Evolutionary conservation across 2,797 vertebrate species (phyloP).

Genomic region (Diglossa cyanea): DNA sequence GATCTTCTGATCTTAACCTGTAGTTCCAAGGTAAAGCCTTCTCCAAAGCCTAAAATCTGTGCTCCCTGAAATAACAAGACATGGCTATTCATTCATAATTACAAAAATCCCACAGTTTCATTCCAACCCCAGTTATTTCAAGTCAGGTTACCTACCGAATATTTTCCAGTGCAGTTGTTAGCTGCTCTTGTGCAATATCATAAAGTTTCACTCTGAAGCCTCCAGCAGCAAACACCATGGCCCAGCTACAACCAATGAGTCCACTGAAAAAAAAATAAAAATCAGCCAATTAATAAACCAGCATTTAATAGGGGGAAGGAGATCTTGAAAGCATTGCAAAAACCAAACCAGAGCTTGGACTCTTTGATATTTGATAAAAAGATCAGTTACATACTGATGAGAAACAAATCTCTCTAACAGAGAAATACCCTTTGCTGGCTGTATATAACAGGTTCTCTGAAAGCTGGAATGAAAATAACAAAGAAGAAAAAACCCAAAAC

Average conservation of each 20-base stretch:
- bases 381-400: not conserved
- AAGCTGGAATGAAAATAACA: not conserved
- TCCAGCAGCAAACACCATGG: slow-evolving; percentile 91
- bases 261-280: slow-evolving; percentile 77
- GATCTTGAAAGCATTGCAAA: not conserved
- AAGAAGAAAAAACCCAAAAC: not conserved
- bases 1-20: not conserved
- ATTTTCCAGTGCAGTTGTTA: slow-evolving; percentile 80
- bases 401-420: not conserved
- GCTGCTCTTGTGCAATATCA: slow-evolving; percentile 87
- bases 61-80: not conserved
- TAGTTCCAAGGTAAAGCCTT: not conserved
- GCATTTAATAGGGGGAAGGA: not conserved
- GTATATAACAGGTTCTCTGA: not conserved
- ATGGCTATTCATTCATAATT: not conserved
- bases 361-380: not conserved
- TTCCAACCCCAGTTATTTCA: not conserved
- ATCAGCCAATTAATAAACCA: not conserved
- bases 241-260: slow-evolving; percentile 93
- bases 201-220: slow-evolving; percentile 89
- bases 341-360: not conserved
- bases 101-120: not conserved
- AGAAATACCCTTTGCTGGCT: not conserved
- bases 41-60: not conserved
- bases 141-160: slow-evolving; percentile 79